Evolutionary conservation across 2,797 vertebrate genomes (phyloP).

Genomic region (Danio jaintianensis): DNA sequence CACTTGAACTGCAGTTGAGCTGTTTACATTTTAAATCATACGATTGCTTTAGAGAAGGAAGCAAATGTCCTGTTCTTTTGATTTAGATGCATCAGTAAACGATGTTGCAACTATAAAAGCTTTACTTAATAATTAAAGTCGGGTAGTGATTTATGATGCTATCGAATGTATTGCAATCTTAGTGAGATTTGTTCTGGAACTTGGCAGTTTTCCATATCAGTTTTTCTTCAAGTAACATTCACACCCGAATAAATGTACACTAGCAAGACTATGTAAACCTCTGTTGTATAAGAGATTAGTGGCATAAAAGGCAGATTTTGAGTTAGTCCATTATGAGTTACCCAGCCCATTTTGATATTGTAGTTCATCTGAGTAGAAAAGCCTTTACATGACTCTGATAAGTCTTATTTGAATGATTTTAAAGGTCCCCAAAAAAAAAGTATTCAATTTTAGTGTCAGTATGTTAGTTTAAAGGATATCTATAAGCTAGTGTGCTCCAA

Average conservation of each 20-base stretch:
- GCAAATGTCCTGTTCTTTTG: background rate
- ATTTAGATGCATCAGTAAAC: constrained; percentile 23
- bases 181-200: constrained; percentile 1
- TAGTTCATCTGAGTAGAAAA: constrained; percentile 3
- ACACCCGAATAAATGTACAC: background rate
- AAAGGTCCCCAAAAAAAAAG: no score
- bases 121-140: constrained; percentile 4
- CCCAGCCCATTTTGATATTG: background rate
- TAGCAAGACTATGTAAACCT: background rate
- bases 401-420: no score
- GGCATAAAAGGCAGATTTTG: constrained; percentile 11
- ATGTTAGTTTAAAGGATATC: no score
- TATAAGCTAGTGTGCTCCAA: no score
- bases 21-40: background rate
- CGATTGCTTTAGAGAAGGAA: background rate
- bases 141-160: constrained; percentile 14
- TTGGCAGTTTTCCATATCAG: background rate
- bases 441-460: no score
- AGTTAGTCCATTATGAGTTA: constrained; percentile 7
- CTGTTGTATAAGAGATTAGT: constrained; percentile 9
- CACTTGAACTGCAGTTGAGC: background rate
- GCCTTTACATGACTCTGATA: background rate
- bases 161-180: background rate
- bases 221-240: constrained; percentile 24
- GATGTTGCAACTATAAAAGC: constrained; percentile 17